These are phyloP conservation scores for Myxocyprinus asiaticus DNA, from an alignment of 2,113 vertebrate species.

Conservation along the genomic window DNA sequence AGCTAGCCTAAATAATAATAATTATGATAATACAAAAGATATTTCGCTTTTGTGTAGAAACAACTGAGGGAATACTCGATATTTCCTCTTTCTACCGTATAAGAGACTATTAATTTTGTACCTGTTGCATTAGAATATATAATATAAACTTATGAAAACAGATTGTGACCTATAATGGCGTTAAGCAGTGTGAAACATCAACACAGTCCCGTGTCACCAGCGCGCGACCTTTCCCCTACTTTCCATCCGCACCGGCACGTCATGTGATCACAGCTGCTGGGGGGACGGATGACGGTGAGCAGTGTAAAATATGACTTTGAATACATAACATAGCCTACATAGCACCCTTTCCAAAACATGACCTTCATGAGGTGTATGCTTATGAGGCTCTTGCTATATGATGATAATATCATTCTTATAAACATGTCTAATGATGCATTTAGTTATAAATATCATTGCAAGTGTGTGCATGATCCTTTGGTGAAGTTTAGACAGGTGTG, in stretches of 20 bases:
- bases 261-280: constrained; percentile 71
- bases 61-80: too few species aligned
- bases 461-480: too few species aligned
- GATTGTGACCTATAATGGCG: not conserved
- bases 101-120: not conserved
- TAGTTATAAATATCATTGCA: too few species aligned
- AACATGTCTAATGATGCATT: too few species aligned
- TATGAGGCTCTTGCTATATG: not conserved
- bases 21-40: too few species aligned
- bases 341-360: not conserved
- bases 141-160: not conserved
- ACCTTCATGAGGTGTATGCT: not conserved
- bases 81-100: not conserved
- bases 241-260: constrained; percentile 67
- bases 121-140: not conserved
- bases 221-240: constrained; percentile 79
- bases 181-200: not conserved
- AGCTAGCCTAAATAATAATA: too few species aligned
- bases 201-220: not conserved
- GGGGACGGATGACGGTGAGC: constrained; percentile 32
- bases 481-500: too few species aligned
- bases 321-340: constrained; percentile 5
- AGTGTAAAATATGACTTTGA: constrained; percentile 13
- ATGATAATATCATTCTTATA: not conserved
- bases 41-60: too few species aligned